Evolutionary conservation across 2,797 vertebrate genomes (phyloP).

Genomic region (Pelochelys cantorii): DNA sequence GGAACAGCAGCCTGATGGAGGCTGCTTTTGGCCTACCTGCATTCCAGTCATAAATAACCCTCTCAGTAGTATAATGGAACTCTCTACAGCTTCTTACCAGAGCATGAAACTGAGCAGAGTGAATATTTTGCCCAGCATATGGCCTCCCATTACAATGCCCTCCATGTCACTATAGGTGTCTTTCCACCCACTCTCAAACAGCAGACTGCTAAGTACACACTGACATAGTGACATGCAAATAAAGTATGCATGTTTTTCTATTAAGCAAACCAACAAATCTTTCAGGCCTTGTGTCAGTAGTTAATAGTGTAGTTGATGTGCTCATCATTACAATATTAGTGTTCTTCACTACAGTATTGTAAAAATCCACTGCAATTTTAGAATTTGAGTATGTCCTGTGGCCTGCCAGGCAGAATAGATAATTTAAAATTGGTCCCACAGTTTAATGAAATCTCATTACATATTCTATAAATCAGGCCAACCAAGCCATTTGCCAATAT

Average conservation of each 20-base stretch:
- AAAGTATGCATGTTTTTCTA: neutral
- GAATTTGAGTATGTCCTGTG: neutral
- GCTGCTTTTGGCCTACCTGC: neutral
- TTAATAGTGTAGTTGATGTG: neutral
- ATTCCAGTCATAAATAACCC: neutral
- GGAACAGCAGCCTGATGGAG: neutral
- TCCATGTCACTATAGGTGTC: neutral
- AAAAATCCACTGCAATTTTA: slow-evolving; percentile 11
- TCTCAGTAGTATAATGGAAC: neutral
- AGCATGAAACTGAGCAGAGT: neutral
- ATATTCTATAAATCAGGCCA: slow-evolving; percentile 51
- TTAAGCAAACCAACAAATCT: neutral
- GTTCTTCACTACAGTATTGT: neutral
- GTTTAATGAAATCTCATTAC: slow-evolving; percentile 51
- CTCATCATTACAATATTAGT: slow-evolving; percentile 11
- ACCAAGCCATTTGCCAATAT: slow-evolving; percentile 31
- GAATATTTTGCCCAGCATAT: neutral
- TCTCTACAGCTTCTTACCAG: neutral
- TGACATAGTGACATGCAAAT: slow-evolving; percentile 9
- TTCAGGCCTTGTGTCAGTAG: neutral
- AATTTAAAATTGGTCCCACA: slow-evolving; percentile 65
- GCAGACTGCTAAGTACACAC: neutral
- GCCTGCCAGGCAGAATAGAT: slow-evolving; percentile 45
- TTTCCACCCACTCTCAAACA: neutral
- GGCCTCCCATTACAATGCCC: neutral